Conservation (phyloP, 2,113 vertebrate genomes). For the Synchiropus splendidus region DNA sequence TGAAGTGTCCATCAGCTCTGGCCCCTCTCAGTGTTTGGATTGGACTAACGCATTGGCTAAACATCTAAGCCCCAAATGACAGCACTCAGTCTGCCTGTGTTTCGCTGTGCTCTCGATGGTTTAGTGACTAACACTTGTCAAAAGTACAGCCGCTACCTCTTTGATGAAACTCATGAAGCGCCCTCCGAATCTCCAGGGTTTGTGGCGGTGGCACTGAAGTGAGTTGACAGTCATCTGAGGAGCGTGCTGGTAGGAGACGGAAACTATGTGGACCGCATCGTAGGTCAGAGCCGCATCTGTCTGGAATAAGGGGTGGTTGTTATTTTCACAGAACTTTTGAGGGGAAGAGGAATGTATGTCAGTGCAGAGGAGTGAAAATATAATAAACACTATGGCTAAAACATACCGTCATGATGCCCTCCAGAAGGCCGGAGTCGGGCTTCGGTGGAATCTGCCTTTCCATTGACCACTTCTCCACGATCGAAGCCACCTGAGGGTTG, state of each 20-base stretch:
- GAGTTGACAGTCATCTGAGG: slow-evolving; percentile 98
- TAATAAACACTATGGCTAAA: slow-evolving; percentile 7
- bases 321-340: slow-evolving; percentile 55
- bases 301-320: slow-evolving; percentile 77
- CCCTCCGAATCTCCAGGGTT: slow-evolving; percentile 94
- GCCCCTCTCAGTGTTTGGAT: slow-evolving; percentile 25
- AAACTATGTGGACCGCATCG: slow-evolving; percentile 96
- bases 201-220: slow-evolving; percentile 96
- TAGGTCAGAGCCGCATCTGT: slow-evolving; percentile 97
- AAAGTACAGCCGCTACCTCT: slow-evolving; percentile 73
- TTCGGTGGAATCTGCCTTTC: slow-evolving; percentile 82
- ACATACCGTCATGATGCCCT: slow-evolving; percentile 95
- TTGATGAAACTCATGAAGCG: slow-evolving; percentile 98
- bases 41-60: slow-evolving; percentile 41
- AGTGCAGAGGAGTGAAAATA: too few relatives aligned
- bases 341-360: too few relatives aligned
- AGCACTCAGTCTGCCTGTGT: slow-evolving; percentile 6
- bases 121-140: slow-evolving; percentile 14
- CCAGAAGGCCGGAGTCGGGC: slow-evolving; percentile 82
- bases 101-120: slow-evolving; percentile 6
- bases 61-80: slow-evolving; percentile 25
- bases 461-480: slow-evolving; percentile 95
- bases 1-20: slow-evolving; percentile 37
- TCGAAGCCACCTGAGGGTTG: slow-evolving; percentile 86
- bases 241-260: slow-evolving; percentile 93